A percentile compares a stretch with the other conserved stretches of the same genome.
phyloP scores from a whole-genome alignment of 2,888 invertebrate species.

The Ennomos erosarius region DNA sequence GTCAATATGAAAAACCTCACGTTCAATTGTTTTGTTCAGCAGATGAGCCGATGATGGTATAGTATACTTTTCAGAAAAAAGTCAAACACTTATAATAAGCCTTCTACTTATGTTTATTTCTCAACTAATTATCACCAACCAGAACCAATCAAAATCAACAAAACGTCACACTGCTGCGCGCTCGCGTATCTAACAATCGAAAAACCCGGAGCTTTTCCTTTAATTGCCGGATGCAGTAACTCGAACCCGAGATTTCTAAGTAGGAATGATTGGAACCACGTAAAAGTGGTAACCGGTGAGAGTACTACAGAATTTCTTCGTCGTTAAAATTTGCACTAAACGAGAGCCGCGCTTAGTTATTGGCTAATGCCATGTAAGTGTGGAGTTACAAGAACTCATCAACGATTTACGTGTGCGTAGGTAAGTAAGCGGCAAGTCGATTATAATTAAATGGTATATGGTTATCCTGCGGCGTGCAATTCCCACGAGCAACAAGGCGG shows the following conservation, averaged over 20 bases:
- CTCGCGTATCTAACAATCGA: constrained; percentile 42
- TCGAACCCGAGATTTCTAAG: constrained; percentile 48
- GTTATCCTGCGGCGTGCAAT: constrained; percentile 49
- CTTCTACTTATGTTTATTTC: too few relatives aligned
- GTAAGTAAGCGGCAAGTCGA: constrained; percentile 45
- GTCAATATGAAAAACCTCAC: too few relatives aligned
- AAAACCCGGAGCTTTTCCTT: constrained; percentile 58
- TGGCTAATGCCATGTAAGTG: constrained; percentile 45
- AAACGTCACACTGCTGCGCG: constrained; percentile 11
- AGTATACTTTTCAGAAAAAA: too few relatives aligned
- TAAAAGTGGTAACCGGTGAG: constrained; percentile 46
- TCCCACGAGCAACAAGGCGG: constrained; percentile 56
- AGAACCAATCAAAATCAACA: constrained; percentile 30
- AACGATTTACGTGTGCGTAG: constrained; percentile 42
- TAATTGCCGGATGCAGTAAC: constrained; percentile 57
- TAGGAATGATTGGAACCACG: constrained; percentile 46
- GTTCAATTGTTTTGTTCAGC: too few relatives aligned
- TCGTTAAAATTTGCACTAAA: constrained; percentile 57
- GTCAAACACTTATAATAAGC: too few relatives aligned
- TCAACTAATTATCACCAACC: constrained; percentile 4
- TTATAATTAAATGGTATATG: constrained; percentile 53
- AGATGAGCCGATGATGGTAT: too few relatives aligned
- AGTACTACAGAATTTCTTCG: constrained; percentile 44
- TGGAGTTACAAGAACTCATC: constrained; percentile 27
- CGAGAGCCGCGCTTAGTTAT: constrained; percentile 45